Evolutionary conservation across 2,113 vertebrate genomes (phyloP).

Genomic region (Leiothrix lutea): DNA sequence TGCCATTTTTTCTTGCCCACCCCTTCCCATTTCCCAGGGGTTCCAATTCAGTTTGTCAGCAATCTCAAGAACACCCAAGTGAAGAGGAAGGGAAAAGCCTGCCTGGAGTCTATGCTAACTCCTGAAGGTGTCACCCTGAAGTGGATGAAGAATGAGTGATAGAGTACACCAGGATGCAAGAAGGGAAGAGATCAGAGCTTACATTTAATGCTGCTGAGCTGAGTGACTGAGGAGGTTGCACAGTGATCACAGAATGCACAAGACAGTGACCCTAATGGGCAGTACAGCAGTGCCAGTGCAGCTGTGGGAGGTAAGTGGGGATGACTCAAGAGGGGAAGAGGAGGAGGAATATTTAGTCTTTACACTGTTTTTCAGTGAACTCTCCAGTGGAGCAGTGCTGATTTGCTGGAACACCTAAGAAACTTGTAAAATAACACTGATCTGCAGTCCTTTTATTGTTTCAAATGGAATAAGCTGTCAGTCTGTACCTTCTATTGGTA

Average conservation of each 20-base stretch:
- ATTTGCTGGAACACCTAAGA: neutral
- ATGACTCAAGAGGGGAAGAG: neutral
- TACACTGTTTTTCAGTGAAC: neutral
- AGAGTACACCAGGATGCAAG: conserved; percentile 43
- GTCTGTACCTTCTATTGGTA: neutral
- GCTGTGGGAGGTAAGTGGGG: conserved; percentile 58
- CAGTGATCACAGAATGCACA: conserved; percentile 15
- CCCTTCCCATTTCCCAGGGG: neutral
- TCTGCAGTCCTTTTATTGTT: neutral
- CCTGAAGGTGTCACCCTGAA: conserved; percentile 64
- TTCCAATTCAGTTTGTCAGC: conserved; percentile 69
- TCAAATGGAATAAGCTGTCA: neutral
- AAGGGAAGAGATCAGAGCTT: conserved; percentile 67
- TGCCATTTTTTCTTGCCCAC: neutral
- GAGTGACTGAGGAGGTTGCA: conserved; percentile 55
- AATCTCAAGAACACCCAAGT: conserved; percentile 61
- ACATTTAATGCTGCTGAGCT: conserved; percentile 64
- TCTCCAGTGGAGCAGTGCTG: neutral
- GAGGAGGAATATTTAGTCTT: neutral
- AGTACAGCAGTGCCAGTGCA: conserved; percentile 54
- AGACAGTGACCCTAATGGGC: conserved; percentile 63
- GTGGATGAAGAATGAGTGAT: conserved; percentile 67
- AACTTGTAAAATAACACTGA: neutral
- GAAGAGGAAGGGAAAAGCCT: conserved; percentile 66
- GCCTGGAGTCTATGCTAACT: conserved; percentile 69